Evolutionary conservation across 2,888 invertebrate species (phyloP), one percentile per base, ranked within the genome.

Genomic region (Aphelenchoides bicaudatus): DNA sequence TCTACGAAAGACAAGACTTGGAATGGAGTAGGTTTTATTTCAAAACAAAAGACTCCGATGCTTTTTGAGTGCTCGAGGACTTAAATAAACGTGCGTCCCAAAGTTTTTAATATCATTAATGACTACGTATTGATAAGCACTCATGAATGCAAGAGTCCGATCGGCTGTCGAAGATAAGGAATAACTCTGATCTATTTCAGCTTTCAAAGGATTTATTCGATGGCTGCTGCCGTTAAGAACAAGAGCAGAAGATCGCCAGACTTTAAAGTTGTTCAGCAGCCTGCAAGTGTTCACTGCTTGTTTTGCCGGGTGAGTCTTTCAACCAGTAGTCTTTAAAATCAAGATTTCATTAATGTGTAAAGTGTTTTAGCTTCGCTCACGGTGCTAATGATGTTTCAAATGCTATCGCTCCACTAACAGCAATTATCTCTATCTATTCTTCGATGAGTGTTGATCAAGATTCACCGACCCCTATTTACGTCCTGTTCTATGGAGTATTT

Each of bases 351-450:
- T n/a, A n/a, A n/a, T n/a, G n/a, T n/a, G n/a, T n/a, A n/a, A n/a
- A n/a, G n/a, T n/a, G n/a, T n/a, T n/a, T n/a, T n/a, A n/a, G n/a
- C n/a, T n/a, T n/a, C 6, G 39, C 39, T 4, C 68, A 98, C 78
- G 96, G 96, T 30, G 96, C 94, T 16, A 96, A 98, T 80, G 96
- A 98, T 81, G 96, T 98, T 61, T 89, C 89, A 82, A 98, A 98
- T 81, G 93, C 94, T 2, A 94, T 98, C 74, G 96, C 96, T 2
- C 96, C 96, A 0, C 83, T 98, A 51, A 89, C 96, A 59, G 92
- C 91, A 0, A 82, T 98, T 1, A 93, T 91, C 88, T 84, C 91
- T 79, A 87, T 94, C 66, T 92, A 89, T 79, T 85, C 86, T 3
- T 88, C 89, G 77, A 90, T 48, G 51, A 57, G 49, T 39, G 71